Evolutionary conservation across 2,888 invertebrate genomes (phyloP).

Genomic region (Leptinotarsa rubiginosa): DNA sequence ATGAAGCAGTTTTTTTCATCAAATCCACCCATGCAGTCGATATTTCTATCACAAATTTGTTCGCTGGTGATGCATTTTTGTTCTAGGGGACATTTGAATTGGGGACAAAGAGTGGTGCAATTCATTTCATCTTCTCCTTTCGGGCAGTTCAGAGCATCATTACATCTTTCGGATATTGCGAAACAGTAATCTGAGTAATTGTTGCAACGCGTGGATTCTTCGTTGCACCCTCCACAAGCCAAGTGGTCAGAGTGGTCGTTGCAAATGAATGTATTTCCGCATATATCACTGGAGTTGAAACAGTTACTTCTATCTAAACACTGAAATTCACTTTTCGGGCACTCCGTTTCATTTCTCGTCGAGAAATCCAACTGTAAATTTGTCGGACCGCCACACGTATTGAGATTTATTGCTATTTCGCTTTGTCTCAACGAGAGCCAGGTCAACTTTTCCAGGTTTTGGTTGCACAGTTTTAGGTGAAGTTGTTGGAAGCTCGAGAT

Average conservation of each 20-base stretch:
- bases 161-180: slow-evolving; percentile 34
- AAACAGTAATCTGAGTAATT: slow-evolving; percentile 21
- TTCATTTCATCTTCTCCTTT: slow-evolving; percentile 43
- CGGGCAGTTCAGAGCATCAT: slow-evolving; percentile 38
- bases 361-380: slow-evolving; percentile 32
- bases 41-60: slow-evolving; percentile 36
- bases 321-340: slow-evolving; percentile 35
- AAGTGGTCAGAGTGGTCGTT: slow-evolving; percentile 41
- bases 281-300: slow-evolving; percentile 37
- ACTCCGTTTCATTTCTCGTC: slow-evolving; percentile 31
- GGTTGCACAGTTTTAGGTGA: slow-evolving; percentile 30
- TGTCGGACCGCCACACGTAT: slow-evolving; percentile 6
- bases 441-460: slow-evolving; percentile 21
- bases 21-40: slow-evolving; percentile 36
- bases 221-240: slow-evolving; percentile 35
- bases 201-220: slow-evolving; percentile 33
- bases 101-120: slow-evolving; percentile 39
- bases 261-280: slow-evolving; percentile 34
- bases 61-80: slow-evolving; percentile 36
- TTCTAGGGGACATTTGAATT: slow-evolving; percentile 38
- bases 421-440: slow-evolving; percentile 31
- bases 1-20: slow-evolving; percentile 38
- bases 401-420: slow-evolving; percentile 18
- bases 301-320: slow-evolving; percentile 41
- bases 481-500: slow-evolving; percentile 20